phyloP scores from a whole-genome alignment of 2,113 vertebrate species.

The Anthoscopus minutus region DNA sequence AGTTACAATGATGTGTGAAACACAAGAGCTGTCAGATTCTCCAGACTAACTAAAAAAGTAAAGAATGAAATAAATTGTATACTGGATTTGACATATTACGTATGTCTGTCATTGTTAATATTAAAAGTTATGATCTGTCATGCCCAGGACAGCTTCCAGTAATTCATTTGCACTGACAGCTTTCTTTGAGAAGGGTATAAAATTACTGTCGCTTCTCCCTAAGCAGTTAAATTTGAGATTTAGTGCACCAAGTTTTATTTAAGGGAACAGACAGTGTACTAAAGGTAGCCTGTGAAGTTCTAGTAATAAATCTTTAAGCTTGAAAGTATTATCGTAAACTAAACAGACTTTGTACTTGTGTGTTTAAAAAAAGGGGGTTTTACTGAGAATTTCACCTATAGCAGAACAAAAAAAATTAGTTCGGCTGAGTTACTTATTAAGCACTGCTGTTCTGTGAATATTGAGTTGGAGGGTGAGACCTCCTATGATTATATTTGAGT shows the following conservation, averaged over 20 bases:
- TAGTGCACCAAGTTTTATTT: conserved; percentile 59
- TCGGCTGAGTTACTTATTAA: conserved; percentile 45
- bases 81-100: conserved; percentile 5
- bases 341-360: not conserved
- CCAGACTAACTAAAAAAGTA: conserved; percentile 38
- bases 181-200: conserved; percentile 28
- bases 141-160: conserved; percentile 27
- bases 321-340: not conserved
- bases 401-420: not conserved
- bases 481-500: not conserved
- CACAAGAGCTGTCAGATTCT: conserved; percentile 15
- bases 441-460: not conserved
- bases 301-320: conserved; percentile 11
- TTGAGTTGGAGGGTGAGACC: not conserved
- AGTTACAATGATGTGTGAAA: conserved; percentile 40
- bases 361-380: not conserved
- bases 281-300: conserved; percentile 21
- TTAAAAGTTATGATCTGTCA: conserved; percentile 65
- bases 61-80: conserved; percentile 42
- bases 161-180: conserved; percentile 60
- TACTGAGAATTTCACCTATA: not conserved
- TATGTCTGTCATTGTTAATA: conserved; percentile 62
- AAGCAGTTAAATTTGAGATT: conserved; percentile 59
- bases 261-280: conserved; percentile 3
- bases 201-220: conserved; percentile 39